Evolutionary conservation across 1,140 invertebrate species (phyloP), one percentile per base, ranked within the genome.

Genomic region (Atta colombica): DNA sequence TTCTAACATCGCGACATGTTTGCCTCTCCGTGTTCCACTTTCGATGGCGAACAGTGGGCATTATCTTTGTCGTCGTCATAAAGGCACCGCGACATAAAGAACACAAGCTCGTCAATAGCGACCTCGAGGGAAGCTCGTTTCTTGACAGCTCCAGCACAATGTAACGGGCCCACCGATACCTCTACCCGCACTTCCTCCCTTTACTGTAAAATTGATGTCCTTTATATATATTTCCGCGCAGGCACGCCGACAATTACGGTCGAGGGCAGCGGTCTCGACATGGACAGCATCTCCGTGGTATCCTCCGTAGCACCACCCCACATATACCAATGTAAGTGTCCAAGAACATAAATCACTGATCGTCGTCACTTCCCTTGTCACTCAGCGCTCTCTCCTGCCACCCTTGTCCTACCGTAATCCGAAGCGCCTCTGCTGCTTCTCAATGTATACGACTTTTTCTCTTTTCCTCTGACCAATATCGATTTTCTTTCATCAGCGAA

Each of bases 301-400:
- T 97, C 97, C 68, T 97, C 97, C 77, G 96, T 97, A 89, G 96
- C 96, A 85, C 96, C 96, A 87, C 96, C 97, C 87, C 97, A 98
- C 93, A 97, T 97, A 94, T 98, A 98, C 94, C 97, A 98, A 96
- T 96, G 97, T 98, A 96, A 97, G 97, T 97, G 93, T 92, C 91
- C 93, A 92, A 87, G 80, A 75, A 90, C 87, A 77, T 91, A 92
- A 87, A 88, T 92, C 89, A 81, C 87, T 88, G 89, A 90, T 90
- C 86, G 69, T 84, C 80, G 80, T 84, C 80, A 74, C 39, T 18
- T 51, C 55, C 69, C 58, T 35, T 51, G 39, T 74, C 69, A 75
- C 55, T 74, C 77, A 35, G 55, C 80, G 55, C 80, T 74, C 39
- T 55, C 8, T 49, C 51, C 66, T 8, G 21, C n/a, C 61, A 16